A percentile compares a stretch with the other conserved stretches of the same genome.
These are phyloP conservation scores for Eleutherodactylus coqui DNA, from an alignment of 2,797 vertebrate genomes.

Conservation along the genomic window DNA sequence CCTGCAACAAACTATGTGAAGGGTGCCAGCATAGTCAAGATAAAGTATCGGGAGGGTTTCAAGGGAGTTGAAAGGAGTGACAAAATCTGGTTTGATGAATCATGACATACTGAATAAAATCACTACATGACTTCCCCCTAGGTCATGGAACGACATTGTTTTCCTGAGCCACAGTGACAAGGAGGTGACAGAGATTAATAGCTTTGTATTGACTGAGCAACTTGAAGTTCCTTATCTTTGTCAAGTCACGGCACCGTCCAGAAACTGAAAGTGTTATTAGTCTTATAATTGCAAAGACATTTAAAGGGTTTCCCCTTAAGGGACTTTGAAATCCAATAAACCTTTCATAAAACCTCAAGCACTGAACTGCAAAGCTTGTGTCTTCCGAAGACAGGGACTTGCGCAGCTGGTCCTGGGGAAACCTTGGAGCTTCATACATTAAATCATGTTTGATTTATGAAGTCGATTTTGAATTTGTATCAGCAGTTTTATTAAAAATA, in stretches of 20 bases:
- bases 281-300: slow-evolving; percentile 96
- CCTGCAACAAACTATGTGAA: slow-evolving; percentile 71
- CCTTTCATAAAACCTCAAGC: slow-evolving; percentile 86
- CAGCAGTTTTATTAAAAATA: slow-evolving; percentile 90
- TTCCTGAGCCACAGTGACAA: slow-evolving; percentile 83
- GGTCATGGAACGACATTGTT: slow-evolving; percentile 87
- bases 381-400: slow-evolving; percentile 70
- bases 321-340: slow-evolving; percentile 97
- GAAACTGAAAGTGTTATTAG: slow-evolving; percentile 92
- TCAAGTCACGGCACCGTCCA: slow-evolving; percentile 86
- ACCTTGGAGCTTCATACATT: slow-evolving; percentile 77
- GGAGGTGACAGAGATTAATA: slow-evolving; percentile 93
- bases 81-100: slow-evolving; percentile 83
- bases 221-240: slow-evolving; percentile 91
- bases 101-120: slow-evolving; percentile 85
- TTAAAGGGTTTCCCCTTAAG: slow-evolving; percentile 97
- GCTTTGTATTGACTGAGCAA: slow-evolving; percentile 90
- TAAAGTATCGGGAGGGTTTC: slow-evolving; percentile 76
- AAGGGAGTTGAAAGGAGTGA: slow-evolving; percentile 75
- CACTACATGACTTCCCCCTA: slow-evolving; percentile 76
- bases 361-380: slow-evolving; percentile 71
- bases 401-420: slow-evolving; percentile 73
- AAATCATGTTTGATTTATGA: slow-evolving; percentile 91
- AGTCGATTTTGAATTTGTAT: slow-evolving; percentile 84
- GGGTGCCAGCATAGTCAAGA: slow-evolving; percentile 74